Evolutionary conservation across 2,888 invertebrate genomes (phyloP), one percentile per base, ranked within the genome.

Genomic region (Scelioninae gen. 1): DNA sequence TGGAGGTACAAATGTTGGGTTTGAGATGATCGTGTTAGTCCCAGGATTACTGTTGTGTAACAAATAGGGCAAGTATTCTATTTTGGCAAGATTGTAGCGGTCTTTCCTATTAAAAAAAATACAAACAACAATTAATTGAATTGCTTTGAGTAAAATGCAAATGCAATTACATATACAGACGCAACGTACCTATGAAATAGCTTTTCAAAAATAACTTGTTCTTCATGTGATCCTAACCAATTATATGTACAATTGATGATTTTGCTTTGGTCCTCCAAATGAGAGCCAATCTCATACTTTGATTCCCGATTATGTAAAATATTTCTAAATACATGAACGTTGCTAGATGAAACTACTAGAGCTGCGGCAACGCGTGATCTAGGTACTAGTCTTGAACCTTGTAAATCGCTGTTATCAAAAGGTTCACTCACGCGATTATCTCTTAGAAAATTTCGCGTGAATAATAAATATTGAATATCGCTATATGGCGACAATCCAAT

Each of bases 221-320:
- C 94, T 90, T 96, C 96, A 0, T 94, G 94, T 83, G 93, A 95
- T 5, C 98, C 98, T 87, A 99, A 94, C 97, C 98, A 99, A 90
- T 99, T 99, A 90, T 95, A 97, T 0, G 97, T 96, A 86, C 98
- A 98, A 90, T 98, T 97, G n/a, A 99, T 96, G 15, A 95, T 93
- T 93, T 97, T 96, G 88, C 98, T 98, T 90, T 98, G 99, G 91
- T 99, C 98, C 89, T 96, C 96, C 15, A 99, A 94, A 89, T 99
- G 99, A 0, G 98, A 98, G 0, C 98, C 98, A 56, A 99, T 96
- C 93, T 99, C 99, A 91, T 98, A 98, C 69, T 95, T 95, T 0
- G 99, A 98, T 84, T 96, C 95, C 0, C 96, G 96, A 92, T 99
- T 99, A 78, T 97, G 95, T 45, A 99, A 95, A 79, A 98, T 97